Percentiles rank a stretch among this genome's conserved stretches.
Evolutionary conservation across 2,888 invertebrate genomes (phyloP).

Genomic region (Drosophila fulvimacula): DNA sequence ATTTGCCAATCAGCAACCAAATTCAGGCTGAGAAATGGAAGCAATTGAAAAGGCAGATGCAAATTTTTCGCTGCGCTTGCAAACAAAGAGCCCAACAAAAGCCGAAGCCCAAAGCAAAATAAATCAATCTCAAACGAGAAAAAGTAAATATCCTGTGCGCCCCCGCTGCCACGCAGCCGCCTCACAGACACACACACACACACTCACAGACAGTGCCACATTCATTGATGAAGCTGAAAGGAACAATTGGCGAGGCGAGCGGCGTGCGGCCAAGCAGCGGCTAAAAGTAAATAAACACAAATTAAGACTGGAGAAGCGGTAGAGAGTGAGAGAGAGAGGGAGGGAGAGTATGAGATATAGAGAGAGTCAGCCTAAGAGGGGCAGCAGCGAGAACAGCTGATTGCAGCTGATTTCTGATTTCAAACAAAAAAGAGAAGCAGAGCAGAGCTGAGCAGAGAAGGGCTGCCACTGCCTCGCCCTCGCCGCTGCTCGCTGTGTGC

Average conservation of each 20-base stretch:
- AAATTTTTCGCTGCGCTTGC: constrained; percentile 61
- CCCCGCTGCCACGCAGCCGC: not conserved
- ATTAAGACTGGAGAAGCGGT: constrained; percentile 20
- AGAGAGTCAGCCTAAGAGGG: not conserved
- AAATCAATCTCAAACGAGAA: constrained; percentile 62
- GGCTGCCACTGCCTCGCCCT: constrained; percentile 29
- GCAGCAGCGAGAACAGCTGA: constrained; percentile 70
- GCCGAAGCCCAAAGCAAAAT: constrained; percentile 56
- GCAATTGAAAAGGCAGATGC: constrained; percentile 43
- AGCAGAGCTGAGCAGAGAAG: constrained; percentile 4
- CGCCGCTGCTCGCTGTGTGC: constrained; percentile 47
- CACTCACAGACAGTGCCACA: constrained; percentile 1
- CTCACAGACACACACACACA: not conserved
- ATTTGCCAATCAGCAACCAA: constrained; percentile 20
- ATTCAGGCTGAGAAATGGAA: not conserved
- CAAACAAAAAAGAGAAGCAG: constrained; percentile 20
- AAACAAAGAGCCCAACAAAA: constrained; percentile 46
- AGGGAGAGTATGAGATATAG: constrained; percentile 6
- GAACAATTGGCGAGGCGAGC: constrained; percentile 32
- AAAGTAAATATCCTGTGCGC: constrained; percentile 76
- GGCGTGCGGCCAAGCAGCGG: constrained; percentile 4
- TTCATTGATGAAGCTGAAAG: constrained; percentile 53
- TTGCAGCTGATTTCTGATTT: constrained; percentile 76
- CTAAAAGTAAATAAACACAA: constrained; percentile 72
- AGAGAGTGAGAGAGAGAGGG: constrained; percentile 1